Conservation (phyloP, 2,888 invertebrate genomes). For the Panzeria rudis region DNA sequence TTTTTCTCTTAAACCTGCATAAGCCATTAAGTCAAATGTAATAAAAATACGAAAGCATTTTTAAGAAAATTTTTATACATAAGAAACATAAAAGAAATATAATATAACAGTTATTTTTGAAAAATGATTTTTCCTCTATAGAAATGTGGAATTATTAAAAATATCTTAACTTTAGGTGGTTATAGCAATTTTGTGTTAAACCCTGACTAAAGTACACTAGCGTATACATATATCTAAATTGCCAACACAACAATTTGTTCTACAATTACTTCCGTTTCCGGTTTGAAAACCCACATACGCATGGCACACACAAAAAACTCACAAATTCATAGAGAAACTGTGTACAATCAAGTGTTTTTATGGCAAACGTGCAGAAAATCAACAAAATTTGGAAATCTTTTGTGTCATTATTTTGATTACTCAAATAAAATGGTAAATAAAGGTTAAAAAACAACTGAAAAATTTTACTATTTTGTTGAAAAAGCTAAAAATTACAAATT, state of each 20-base stretch:
- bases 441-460: not conserved
- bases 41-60: not conserved
- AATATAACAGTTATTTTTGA: not conserved
- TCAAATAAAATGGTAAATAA: not conserved
- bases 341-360: conserved; percentile 37
- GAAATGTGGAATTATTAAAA: not conserved
- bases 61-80: not conserved
- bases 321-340: not conserved
- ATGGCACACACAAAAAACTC: conserved; percentile 10
- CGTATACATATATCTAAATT: conserved; percentile 16
- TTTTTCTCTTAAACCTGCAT: not conserved
- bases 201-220: not conserved
- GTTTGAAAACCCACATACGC: conserved; percentile 15
- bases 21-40: not conserved
- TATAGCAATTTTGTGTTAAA: not conserved
- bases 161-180: not conserved
- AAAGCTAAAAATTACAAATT: conserved; percentile 2
- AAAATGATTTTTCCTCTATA: not conserved
- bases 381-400: conserved; percentile 38
- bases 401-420: conserved; percentile 33
- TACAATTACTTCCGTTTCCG: conserved; percentile 68
- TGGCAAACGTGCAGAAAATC: conserved; percentile 51
- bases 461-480: not conserved
- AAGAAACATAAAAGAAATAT: not conserved
- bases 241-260: conserved; percentile 62